phyloP scores from a whole-genome alignment of 2,888 invertebrate genomes.

The Julus scanicus region DNA sequence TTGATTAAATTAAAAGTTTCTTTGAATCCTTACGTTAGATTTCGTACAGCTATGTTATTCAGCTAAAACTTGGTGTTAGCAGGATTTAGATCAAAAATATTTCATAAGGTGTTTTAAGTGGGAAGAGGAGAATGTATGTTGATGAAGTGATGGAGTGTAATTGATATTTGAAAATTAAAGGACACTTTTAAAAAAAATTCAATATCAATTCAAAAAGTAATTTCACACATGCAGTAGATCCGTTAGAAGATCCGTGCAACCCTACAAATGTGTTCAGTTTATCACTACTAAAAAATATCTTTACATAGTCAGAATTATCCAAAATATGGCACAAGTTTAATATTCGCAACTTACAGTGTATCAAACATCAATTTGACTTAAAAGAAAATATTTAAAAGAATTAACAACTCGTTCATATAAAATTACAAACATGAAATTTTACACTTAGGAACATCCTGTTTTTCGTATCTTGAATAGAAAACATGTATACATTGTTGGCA shows the following conservation, averaged over 20 bases:
- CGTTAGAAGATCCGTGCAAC: too few species aligned
- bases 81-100: background rate
- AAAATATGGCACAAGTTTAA: slow-evolving; percentile 47
- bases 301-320: background rate
- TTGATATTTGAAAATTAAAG: too few species aligned
- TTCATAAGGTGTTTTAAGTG: background rate
- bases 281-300: background rate
- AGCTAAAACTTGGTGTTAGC: background rate
- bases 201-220: too few species aligned
- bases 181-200: too few species aligned
- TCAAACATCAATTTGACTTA: background rate
- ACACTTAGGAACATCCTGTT: slow-evolving; percentile 29
- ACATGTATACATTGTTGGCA: background rate
- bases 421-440: slow-evolving; percentile 6
- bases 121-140: too few species aligned
- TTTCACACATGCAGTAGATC: too few species aligned
- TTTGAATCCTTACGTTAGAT: background rate
- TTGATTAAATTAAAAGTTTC: background rate
- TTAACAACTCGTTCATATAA: slow-evolving; percentile 12
- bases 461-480: background rate
- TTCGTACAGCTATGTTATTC: background rate
- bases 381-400: background rate
- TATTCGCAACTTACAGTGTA: slow-evolving; percentile 38
- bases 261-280: background rate
- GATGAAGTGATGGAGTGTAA: too few species aligned